These are phyloP conservation scores for Electrona antarctica DNA, from an alignment of 2,113 vertebrate species.

Conservation along the genomic window DNA sequence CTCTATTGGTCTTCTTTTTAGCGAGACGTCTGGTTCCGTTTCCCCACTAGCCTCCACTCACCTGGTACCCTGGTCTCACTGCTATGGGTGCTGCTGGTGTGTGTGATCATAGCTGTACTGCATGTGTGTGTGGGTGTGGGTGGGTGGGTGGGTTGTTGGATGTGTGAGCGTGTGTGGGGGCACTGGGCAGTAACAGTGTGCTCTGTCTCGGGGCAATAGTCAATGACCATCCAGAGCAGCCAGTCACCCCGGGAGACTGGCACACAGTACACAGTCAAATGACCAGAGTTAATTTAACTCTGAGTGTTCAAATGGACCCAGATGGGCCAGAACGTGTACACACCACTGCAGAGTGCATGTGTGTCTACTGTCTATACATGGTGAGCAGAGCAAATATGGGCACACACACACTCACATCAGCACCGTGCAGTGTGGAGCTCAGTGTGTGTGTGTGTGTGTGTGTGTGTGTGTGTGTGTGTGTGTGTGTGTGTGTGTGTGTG, in stretches of 20 bases:
- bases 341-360: too few species aligned
- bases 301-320: too few species aligned
- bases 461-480: too few species aligned
- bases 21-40: slow-evolving; percentile 16
- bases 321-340: too few species aligned
- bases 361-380: too few species aligned
- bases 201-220: slow-evolving; percentile 52
- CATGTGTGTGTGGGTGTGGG: not conserved
- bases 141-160: not conserved
- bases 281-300: too few species aligned
- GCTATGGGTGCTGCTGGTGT: slow-evolving; percentile 64
- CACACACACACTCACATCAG: slow-evolving; percentile 13
- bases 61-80: slow-evolving; percentile 74
- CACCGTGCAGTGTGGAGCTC: not conserved
- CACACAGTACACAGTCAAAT: slow-evolving; percentile 12
- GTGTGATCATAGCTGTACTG: slow-evolving; percentile 75
- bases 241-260: slow-evolving; percentile 56
- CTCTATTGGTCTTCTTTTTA: not conserved
- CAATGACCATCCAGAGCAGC: slow-evolving; percentile 65
- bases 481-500: too few species aligned
- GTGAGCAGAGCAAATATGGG: not conserved
- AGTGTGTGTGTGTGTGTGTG: too few species aligned
- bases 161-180: slow-evolving; percentile 20
- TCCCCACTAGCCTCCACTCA: slow-evolving; percentile 66
- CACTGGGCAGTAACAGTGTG: slow-evolving; percentile 21